phyloP scores from a whole-genome alignment of 2,797 vertebrate species.

The Triplophysa yarkandensis region DNA sequence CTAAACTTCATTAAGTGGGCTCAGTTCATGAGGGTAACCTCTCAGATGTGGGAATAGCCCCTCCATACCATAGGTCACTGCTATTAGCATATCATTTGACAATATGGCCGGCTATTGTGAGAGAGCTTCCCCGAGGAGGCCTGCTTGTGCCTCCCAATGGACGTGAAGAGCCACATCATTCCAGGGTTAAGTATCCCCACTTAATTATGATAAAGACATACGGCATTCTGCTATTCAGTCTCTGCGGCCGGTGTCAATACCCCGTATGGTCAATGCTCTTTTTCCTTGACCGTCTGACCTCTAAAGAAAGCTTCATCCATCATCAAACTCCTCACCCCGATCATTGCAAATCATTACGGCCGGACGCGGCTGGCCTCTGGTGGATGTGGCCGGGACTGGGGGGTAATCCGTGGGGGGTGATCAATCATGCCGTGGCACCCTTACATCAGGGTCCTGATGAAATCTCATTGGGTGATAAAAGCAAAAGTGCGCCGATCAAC shows the following conservation, averaged over 20 bases:
- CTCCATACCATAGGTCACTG: constrained; percentile 72
- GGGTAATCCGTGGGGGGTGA: constrained; percentile 74
- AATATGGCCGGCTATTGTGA: constrained; percentile 73
- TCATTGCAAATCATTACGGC: constrained; percentile 80
- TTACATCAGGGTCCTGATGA: constrained; percentile 75
- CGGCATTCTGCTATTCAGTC: constrained; percentile 64
- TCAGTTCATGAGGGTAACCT: constrained; percentile 55
- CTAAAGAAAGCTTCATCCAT: constrained; percentile 73
- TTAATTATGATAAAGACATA: constrained; percentile 83
- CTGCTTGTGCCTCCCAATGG: constrained; percentile 75
- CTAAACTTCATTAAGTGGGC: constrained; percentile 47
- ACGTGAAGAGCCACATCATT: constrained; percentile 65
- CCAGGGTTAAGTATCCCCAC: constrained; percentile 79
- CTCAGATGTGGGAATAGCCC: constrained; percentile 67
- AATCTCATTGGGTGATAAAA: constrained; percentile 61
- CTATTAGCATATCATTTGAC: constrained; percentile 81
- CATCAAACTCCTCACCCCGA: constrained; percentile 78
- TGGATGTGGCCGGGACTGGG: constrained; percentile 70
- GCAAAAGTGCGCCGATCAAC: constrained; percentile 49
- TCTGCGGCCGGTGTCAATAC: constrained; percentile 69
- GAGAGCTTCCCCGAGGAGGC: constrained; percentile 75
- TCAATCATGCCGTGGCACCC: constrained; percentile 76
- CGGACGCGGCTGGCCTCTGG: constrained; percentile 59
- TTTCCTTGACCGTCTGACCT: constrained; percentile 60
- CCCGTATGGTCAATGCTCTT: constrained; percentile 58